phyloP scores from a whole-genome alignment of 1,140 invertebrate genomes.

The Microplitis mediator region DNA sequence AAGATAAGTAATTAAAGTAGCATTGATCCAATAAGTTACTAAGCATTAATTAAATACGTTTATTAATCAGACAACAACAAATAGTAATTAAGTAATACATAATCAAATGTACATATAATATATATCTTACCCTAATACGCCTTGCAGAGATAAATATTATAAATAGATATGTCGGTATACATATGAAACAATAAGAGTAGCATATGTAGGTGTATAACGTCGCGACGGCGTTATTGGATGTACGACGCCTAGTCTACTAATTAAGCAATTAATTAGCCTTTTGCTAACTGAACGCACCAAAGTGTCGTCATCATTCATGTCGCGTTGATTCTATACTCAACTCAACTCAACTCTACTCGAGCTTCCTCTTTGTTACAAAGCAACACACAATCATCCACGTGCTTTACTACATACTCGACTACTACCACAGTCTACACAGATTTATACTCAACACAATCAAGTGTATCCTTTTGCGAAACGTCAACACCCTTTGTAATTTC shows the following conservation, averaged over 20 bases:
- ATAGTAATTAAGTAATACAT: no score
- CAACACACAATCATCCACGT: neutral
- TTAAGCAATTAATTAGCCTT: slow-evolving; percentile 34
- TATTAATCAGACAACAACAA: no score
- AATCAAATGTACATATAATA: no score
- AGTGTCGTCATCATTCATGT: slow-evolving; percentile 21
- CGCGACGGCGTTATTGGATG: slow-evolving; percentile 23
- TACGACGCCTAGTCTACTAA: slow-evolving; percentile 26
- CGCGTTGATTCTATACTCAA: slow-evolving; percentile 1
- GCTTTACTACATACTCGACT: no score
- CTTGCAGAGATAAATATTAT: no score
- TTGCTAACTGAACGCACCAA: slow-evolving; percentile 12
- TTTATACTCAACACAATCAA: no score
- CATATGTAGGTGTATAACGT: slow-evolving; percentile 5
- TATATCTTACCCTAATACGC: no score
- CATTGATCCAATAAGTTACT: neutral
- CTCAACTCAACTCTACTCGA: neutral
- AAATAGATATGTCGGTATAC: neutral
- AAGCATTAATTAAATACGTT: neutral
- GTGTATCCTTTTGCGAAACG: slow-evolving; percentile 7
- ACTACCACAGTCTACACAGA: no score
- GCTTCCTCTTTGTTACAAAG: neutral
- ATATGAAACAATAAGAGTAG: neutral
- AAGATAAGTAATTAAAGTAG: no score
- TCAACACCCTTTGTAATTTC: slow-evolving; percentile 8